Evolutionary conservation across 1,140 invertebrate species (phyloP).

Genomic region (Trissolcus basalis): DNA sequence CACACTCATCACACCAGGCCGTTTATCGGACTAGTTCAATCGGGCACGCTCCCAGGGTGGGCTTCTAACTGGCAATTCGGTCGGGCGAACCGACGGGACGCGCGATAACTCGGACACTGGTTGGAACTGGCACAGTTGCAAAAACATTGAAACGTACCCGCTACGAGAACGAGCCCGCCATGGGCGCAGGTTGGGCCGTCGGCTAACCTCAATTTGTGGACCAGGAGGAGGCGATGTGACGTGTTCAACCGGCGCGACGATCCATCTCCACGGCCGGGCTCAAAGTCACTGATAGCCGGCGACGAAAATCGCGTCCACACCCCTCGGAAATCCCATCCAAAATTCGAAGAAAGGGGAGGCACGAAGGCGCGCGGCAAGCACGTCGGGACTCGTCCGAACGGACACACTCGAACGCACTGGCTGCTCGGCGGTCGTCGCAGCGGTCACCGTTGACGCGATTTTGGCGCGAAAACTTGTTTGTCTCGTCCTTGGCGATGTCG

Average conservation of each 20-base stretch:
- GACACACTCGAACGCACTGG: no score
- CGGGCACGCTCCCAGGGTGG: no score
- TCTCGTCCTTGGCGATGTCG: conserved; percentile 11
- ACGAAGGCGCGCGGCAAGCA: conserved; percentile 25
- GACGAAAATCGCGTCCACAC: conserved; percentile 36
- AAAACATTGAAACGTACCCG: conserved; percentile 17
- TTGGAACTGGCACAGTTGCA: neutral
- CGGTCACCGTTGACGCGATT: conserved; percentile 9
- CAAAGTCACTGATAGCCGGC: conserved; percentile 24
- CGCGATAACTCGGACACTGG: no score
- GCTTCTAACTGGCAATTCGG: no score
- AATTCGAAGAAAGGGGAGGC: conserved; percentile 46
- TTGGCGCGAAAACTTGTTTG: conserved; percentile 18
- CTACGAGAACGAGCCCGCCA: conserved; percentile 14
- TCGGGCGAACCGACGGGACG: no score
- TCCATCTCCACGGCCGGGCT: conserved; percentile 8
- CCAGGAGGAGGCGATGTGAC: conserved; percentile 7
- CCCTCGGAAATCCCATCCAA: conserved; percentile 44
- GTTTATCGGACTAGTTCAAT: no score
- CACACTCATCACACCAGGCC: no score
- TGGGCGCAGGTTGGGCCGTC: conserved; percentile 14
- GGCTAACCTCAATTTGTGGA: conserved; percentile 32
- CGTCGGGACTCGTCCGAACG: no score
- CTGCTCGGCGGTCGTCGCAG: neutral
- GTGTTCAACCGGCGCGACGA: conserved; percentile 5